These are phyloP conservation scores for Cherax destructor DNA, from an alignment of 1,140 invertebrate species.

Conservation along the genomic window DNA sequence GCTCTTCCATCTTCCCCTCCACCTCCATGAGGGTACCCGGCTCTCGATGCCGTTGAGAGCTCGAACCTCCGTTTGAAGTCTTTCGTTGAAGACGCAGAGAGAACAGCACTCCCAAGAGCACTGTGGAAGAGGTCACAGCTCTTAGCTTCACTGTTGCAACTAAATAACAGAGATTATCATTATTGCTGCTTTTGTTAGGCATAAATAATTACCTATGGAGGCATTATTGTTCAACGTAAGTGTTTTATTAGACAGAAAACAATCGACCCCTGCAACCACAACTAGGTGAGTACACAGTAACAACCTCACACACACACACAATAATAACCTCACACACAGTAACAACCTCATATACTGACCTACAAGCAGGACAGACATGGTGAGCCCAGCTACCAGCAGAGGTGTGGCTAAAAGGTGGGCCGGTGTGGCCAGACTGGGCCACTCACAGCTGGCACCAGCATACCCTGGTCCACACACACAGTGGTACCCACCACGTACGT, in stretches of 20 bases:
- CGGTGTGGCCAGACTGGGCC: background rate
- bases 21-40: background rate
- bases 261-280: no score
- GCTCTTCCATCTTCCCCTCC: background rate
- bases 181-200: no score
- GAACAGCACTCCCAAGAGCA: slow-evolving; percentile 4
- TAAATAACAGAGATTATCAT: no score
- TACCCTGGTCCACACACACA: background rate
- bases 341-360: background rate
- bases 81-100: background rate
- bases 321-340: background rate
- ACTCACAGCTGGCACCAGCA: background rate
- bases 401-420: background rate
- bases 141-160: no score
- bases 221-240: no score
- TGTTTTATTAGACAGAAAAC: no score
- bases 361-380: background rate
- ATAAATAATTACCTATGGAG: no score
- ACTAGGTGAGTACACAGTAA: no score
- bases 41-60: no score
- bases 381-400: background rate
- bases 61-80: background rate
- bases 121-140: background rate
- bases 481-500: background rate
- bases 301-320: no score